Base-by-base conservation (phyloP, 2,888 invertebrate species). In the Molanna angustata region DNA sequence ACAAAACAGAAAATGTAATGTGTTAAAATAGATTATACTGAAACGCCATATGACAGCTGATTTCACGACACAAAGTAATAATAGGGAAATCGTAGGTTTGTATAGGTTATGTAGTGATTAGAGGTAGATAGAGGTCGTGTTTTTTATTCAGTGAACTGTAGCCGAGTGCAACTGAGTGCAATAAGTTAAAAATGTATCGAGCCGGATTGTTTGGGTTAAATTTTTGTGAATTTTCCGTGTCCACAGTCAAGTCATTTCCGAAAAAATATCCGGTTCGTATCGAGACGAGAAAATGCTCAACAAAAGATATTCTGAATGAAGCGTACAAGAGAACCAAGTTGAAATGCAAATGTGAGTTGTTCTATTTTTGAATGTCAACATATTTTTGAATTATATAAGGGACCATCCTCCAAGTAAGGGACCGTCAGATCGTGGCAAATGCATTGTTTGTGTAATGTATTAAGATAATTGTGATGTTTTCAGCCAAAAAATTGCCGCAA, bases 401-500 rank as follows among this genome's bases (percentile, higher is more conserved):
- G 32, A 14, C 16, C 18, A 16, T 37, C 17, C 33, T 14, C 33
- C n/a, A n/a, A n/a, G n/a, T n/a, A n/a, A n/a, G n/a, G n/a, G n/a
- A n/a, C n/a, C n/a, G n/a, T n/a, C n/a, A n/a, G 14, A 27, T 16
- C 3, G 17, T 39, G 39, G 11, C 39, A 27, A 16, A 7, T 40
- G 19, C 4, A 21, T n/a, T 16, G 16, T 18, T 27, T 13, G 14
- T 54, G 17, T 32, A 33, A 18, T 32, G 22, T 51, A 27, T 31
- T 49, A 21, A 9, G 20, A 37, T 22, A 21, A 48, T 46, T 46
- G 20, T 27, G 46, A 20, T 42, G 22, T 46, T 75, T 78, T 56
- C 65, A 92, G 92, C 91, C 1, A 92, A 92, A 69, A 93, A 93
- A 67, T 71, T 92, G 21, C 93, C 93, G 2, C 83, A 84, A 65